These are phyloP conservation scores for Palythoa grandis DNA, from an alignment of 92 coral and sea anemone species.

Conservation along the genomic window DNA sequence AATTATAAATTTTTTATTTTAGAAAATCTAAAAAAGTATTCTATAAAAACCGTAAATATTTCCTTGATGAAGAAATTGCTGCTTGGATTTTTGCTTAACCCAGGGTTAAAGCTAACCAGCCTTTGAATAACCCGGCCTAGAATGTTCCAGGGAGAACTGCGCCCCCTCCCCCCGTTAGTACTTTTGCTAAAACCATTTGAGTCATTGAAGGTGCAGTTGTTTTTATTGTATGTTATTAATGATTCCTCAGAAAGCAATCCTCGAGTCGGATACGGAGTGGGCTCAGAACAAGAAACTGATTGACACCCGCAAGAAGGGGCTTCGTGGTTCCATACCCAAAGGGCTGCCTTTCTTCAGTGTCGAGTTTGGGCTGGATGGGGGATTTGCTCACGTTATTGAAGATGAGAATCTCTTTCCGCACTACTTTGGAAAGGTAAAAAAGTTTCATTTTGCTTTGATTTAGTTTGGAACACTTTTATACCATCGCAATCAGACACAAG, in stretches of 20 bases:
- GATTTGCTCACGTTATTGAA: conserved; percentile 98
- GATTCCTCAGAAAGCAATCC: conserved; percentile 85
- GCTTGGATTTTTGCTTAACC: no score
- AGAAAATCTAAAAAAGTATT: no score
- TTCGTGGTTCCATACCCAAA: conserved; percentile 83
- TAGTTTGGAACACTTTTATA: neutral
- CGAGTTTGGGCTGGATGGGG: conserved; percentile 98
- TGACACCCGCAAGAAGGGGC: conserved; percentile 89
- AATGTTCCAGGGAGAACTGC: no score
- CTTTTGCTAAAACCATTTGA: no score
- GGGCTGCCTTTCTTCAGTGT: conserved; percentile 97
- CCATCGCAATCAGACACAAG: neutral
- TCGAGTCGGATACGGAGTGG: conserved; percentile 96
- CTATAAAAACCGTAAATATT: no score
- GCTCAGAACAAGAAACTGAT: conserved; percentile 92
- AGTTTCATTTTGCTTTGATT: neutral
- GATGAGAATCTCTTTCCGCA: conserved; percentile 89
- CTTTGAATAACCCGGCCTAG: no score
- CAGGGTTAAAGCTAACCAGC: no score
- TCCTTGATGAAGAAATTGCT: no score
- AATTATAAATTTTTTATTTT: no score
- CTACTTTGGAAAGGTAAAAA: conserved; percentile 91
- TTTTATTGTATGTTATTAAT: no score
- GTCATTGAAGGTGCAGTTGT: no score
- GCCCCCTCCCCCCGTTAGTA: no score